Percentiles rank a stretch among this genome's conserved stretches.
phyloP scores from a whole-genome alignment of 2,888 invertebrate genomes.

The Geotrupes spiniger region DNA sequence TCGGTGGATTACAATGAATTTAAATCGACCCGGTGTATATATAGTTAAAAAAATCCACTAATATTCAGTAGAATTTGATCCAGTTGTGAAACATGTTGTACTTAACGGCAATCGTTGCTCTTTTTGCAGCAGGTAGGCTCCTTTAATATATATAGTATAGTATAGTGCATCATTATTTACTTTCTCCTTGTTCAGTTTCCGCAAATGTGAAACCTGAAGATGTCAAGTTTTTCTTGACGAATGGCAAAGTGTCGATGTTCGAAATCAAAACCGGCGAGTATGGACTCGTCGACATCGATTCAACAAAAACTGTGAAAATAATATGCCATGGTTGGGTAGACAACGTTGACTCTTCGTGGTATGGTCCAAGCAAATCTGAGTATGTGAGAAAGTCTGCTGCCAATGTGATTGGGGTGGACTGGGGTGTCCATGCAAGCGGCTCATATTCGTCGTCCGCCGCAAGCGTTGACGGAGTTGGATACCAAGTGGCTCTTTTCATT shows the following conservation, averaged over 20 bases:
- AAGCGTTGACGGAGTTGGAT: slow-evolving; percentile 6
- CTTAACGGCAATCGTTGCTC: too few relatives aligned
- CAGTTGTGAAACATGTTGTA: too few relatives aligned
- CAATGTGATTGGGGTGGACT: slow-evolving; percentile 19
- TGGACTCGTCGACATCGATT: neutral
- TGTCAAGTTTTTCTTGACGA: slow-evolving; percentile 9
- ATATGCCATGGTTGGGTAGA: slow-evolving; percentile 25
- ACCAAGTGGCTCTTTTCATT: slow-evolving; percentile 31
- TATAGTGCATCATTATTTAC: too few relatives aligned
- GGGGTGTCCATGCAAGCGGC: slow-evolving; percentile 16
- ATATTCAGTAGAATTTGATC: too few relatives aligned
- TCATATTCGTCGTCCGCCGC: slow-evolving; percentile 24
- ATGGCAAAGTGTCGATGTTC: neutral
- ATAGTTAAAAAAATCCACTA: too few relatives aligned
- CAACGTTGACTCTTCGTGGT: slow-evolving; percentile 20
- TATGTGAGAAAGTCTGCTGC: slow-evolving; percentile 14
- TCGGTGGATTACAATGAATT: too few relatives aligned
- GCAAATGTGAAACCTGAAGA: slow-evolving; percentile 5
- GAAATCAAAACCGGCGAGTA: slow-evolving; percentile 7
- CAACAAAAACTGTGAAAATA: slow-evolving; percentile 14
- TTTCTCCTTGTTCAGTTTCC: neutral
- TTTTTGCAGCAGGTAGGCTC: too few relatives aligned
- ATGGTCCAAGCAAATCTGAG: slow-evolving; percentile 18
- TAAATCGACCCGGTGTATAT: too few relatives aligned
- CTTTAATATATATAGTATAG: too few relatives aligned